Conservation (phyloP, 2,888 invertebrate genomes). For the Sarcophaga rosellei region DNA sequence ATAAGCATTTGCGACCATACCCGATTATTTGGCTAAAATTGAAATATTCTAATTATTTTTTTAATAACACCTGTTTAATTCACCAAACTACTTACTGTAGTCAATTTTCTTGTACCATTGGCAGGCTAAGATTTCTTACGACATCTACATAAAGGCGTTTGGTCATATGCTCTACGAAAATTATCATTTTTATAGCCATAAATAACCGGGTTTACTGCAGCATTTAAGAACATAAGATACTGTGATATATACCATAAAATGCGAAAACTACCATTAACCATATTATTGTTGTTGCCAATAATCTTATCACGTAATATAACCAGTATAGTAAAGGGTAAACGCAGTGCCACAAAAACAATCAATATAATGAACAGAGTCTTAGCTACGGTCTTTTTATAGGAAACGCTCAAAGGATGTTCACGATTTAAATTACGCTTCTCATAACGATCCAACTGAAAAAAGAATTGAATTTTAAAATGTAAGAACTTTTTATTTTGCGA, state of each 20-base stretch:
- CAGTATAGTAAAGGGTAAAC: constrained; percentile 88
- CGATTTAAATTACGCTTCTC: constrained; percentile 84
- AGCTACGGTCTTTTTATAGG: constrained; percentile 86
- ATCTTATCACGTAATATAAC: constrained; percentile 84
- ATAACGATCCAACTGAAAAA: constrained; percentile 84
- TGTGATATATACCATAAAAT: constrained; percentile 87
- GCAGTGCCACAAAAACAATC: constrained; percentile 85
- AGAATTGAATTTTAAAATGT: background rate
- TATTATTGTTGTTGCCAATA: constrained; percentile 67
- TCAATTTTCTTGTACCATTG: background rate
- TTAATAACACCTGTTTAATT: background rate
- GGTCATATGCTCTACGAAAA: constrained; percentile 86
- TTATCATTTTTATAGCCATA: constrained; percentile 89
- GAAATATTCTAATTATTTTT: constrained; percentile 7
- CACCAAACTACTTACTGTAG: constrained; percentile 10
- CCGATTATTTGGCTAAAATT: constrained; percentile 13
- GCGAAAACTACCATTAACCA: constrained; percentile 82
- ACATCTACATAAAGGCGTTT: constrained; percentile 82
- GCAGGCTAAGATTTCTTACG: constrained; percentile 65
- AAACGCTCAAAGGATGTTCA: constrained; percentile 84
- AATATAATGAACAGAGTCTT: constrained; percentile 88
- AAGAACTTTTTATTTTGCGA: background rate
- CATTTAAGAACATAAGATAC: constrained; percentile 87
- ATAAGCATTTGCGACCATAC: constrained; percentile 16
- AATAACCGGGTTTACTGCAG: constrained; percentile 89